These are phyloP conservation scores for Phymorhynchus buccinoides DNA, from an alignment of 1,140 invertebrate species.

Conservation along the genomic window DNA sequence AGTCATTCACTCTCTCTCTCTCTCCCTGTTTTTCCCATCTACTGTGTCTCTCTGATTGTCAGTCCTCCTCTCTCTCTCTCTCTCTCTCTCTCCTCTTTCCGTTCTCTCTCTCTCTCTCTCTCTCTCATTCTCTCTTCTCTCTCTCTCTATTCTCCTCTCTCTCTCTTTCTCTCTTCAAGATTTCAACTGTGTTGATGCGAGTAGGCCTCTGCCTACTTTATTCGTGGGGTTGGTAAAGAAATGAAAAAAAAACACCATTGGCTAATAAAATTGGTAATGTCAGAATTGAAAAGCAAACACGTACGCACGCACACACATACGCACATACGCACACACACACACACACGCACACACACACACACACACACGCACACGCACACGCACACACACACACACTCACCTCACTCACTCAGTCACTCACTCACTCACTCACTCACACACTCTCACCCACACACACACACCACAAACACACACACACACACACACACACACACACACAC, in stretches of 20 bases:
- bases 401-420: too few relatives aligned
- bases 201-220: background rate
- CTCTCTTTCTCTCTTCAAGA: background rate
- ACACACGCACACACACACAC: too few relatives aligned
- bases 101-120: background rate
- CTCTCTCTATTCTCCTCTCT: background rate
- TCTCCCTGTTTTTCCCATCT: background rate
- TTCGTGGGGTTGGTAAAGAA: background rate
- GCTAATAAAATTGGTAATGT: background rate
- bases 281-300: background rate
- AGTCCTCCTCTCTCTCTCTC: background rate
- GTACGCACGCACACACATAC: slow-evolving; percentile 7
- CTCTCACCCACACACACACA: too few relatives aligned
- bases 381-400: too few relatives aligned
- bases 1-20: slow-evolving; percentile 21
- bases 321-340: slow-evolving; percentile 11
- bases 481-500: too few relatives aligned
- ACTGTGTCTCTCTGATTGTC: background rate
- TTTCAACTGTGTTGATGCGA: background rate
- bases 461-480: too few relatives aligned
- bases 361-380: too few relatives aligned
- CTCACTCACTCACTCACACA: too few relatives aligned
- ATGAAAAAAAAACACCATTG: background rate
- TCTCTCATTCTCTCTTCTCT: background rate
- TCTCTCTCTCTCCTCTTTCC: background rate